Percentiles rank a stretch among this genome's conserved stretches.
phyloP scores from a whole-genome alignment of 2,797 vertebrate genomes.

The Periophthalmus magnuspinnatus region DNA sequence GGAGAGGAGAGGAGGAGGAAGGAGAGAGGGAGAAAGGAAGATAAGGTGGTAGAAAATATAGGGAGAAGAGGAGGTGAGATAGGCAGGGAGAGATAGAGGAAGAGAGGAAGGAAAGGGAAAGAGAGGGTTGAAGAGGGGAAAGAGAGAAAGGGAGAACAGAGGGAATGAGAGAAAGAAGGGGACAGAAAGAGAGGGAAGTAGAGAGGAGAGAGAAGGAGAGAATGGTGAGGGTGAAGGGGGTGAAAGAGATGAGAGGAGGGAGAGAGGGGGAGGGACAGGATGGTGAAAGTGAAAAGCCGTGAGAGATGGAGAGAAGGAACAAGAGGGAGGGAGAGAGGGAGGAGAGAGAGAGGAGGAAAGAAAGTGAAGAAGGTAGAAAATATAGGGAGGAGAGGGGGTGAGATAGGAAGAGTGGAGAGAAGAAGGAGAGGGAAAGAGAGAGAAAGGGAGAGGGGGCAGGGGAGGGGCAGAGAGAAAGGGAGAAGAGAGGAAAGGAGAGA shows the following conservation, averaged over 20 bases:
- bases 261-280: constrained; percentile 37
- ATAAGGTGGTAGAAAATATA: constrained; percentile 16
- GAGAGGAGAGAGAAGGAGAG: too few species aligned
- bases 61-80: constrained; percentile 40
- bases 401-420: constrained; percentile 15
- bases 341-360: constrained; percentile 21
- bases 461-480: not conserved
- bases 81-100: constrained; percentile 44
- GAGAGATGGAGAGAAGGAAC: constrained; percentile 71
- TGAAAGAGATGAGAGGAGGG: constrained; percentile 60
- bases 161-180: constrained; percentile 35
- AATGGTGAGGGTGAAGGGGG: not conserved
- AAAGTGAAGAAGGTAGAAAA: constrained; percentile 17
- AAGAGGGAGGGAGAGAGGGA: constrained; percentile 18
- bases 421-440: constrained; percentile 48
- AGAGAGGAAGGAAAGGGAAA: constrained; percentile 39
- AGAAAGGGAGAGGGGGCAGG: not conserved
- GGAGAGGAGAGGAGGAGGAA: not conserved
- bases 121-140: too few species aligned
- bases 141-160: too few species aligned
- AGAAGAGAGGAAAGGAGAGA: constrained; percentile 72
- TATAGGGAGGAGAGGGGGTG: constrained; percentile 30
- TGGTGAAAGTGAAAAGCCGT: constrained; percentile 39
- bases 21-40: constrained; percentile 39
- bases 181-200: not conserved